Conservation (phyloP, 2,797 vertebrate species). For the Rhinichthys osculus region DNA sequence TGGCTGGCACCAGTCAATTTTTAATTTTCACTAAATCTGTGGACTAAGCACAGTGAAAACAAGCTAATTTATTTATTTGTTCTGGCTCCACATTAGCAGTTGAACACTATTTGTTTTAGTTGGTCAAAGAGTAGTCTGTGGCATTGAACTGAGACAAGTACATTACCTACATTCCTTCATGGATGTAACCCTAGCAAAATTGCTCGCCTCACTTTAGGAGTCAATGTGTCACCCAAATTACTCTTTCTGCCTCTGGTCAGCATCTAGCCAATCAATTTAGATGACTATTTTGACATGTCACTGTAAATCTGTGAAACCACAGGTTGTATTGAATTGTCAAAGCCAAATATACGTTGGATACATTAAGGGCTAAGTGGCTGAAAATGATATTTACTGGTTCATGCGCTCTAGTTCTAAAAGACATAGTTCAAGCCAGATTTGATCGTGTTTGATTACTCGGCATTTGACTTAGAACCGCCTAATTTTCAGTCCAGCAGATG, state of each 20-base stretch:
- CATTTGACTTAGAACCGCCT: slow-evolving; percentile 35
- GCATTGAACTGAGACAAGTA: slow-evolving; percentile 53
- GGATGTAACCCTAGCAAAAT: slow-evolving; percentile 54
- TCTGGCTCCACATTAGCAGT: slow-evolving; percentile 51
- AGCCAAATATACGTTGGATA: slow-evolving; percentile 56
- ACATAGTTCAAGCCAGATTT: slow-evolving; percentile 40
- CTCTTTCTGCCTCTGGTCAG: slow-evolving; percentile 53
- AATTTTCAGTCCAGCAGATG: slow-evolving; percentile 49
- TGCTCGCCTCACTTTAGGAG: slow-evolving; percentile 45
- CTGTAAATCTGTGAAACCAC: slow-evolving; percentile 52
- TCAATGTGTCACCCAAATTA: slow-evolving; percentile 37
- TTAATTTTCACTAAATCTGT: slow-evolving; percentile 55
- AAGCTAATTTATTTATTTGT: slow-evolving; percentile 58
- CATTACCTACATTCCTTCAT: slow-evolving; percentile 56
- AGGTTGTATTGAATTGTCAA: slow-evolving; percentile 52
- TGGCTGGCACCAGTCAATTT: slow-evolving; percentile 47
- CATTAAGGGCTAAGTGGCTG: slow-evolving; percentile 59
- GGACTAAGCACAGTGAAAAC: slow-evolving; percentile 52
- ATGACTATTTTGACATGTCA: slow-evolving; percentile 54
- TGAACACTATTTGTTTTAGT: slow-evolving; percentile 63
- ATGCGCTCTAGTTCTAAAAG: slow-evolving; percentile 44
- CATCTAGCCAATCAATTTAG: slow-evolving; percentile 55
- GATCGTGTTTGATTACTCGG: slow-evolving; percentile 56
- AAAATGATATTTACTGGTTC: slow-evolving; percentile 53
- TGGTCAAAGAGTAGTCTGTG: slow-evolving; percentile 57